Evolutionary conservation across 2,888 invertebrate species (phyloP).

Genomic region (Hypena proboscidalis): DNA sequence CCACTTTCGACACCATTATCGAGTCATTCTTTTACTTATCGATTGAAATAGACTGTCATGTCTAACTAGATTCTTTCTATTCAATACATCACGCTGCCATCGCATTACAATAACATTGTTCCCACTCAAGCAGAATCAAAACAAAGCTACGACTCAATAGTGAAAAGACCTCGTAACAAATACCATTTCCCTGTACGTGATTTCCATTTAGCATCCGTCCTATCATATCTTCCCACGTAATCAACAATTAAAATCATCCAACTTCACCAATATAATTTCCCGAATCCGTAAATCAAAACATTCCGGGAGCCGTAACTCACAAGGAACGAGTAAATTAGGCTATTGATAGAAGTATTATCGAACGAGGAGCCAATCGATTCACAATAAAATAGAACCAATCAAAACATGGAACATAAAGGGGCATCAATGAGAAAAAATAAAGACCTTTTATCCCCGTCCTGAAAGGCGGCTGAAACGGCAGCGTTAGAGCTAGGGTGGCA

Average conservation of each 20-base stretch:
- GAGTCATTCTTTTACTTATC: too few species aligned
- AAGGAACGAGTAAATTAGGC: slow-evolving; percentile 32
- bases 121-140: neutral
- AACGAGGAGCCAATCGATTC: slow-evolving; percentile 50
- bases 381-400: slow-evolving; percentile 71
- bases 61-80: too few species aligned
- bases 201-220: slow-evolving; percentile 22
- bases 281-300: slow-evolving; percentile 37
- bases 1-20: too few species aligned
- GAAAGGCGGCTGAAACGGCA: slow-evolving; percentile 72
- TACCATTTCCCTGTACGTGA: slow-evolving; percentile 35
- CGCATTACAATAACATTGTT: slow-evolving; percentile 2
- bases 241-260: slow-evolving; percentile 45
- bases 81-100: too few species aligned
- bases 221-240: slow-evolving; percentile 31
- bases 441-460: slow-evolving; percentile 76
- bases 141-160: slow-evolving; percentile 5
- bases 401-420: slow-evolving; percentile 67
- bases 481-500: slow-evolving; percentile 67
- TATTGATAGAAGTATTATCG: slow-evolving; percentile 26
- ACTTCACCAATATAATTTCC: slow-evolving; percentile 48
- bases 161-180: slow-evolving; percentile 30
- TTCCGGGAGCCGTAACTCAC: slow-evolving; percentile 31
- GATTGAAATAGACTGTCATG: too few species aligned
- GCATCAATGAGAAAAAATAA: slow-evolving; percentile 77